Conservation (phyloP, 2,888 invertebrate genomes). For the Papilio gigon region DNA sequence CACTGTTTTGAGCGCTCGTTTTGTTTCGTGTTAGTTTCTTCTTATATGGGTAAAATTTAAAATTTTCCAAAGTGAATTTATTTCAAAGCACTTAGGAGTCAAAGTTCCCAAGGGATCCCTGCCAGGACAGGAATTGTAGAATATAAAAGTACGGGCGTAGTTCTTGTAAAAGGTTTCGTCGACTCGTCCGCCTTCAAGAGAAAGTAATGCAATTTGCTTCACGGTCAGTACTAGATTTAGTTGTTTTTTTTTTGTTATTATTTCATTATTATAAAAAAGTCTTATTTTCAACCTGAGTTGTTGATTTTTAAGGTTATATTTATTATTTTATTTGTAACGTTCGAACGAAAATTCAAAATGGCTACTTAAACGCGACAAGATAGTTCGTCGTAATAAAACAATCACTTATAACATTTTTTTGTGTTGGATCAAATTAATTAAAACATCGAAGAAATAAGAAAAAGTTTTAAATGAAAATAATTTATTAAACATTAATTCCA, state of each 20-base stretch:
- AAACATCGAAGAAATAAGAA: constrained; percentile 7
- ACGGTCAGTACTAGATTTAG: not conserved
- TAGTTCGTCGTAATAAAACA: too few relatives aligned
- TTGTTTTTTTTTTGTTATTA: not conserved
- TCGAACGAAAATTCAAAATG: too few relatives aligned
- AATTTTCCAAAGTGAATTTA: constrained; percentile 16
- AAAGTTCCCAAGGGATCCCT: constrained; percentile 10
- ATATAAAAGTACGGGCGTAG: constrained; percentile 15
- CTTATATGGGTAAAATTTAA: not conserved
- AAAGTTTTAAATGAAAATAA: constrained; percentile 43
- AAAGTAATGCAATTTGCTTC: constrained; percentile 13
- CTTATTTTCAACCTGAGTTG: too few relatives aligned
- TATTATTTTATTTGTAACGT: too few relatives aligned
- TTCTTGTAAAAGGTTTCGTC: constrained; percentile 16
- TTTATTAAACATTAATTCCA: constrained; percentile 76
- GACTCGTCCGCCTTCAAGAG: not conserved
- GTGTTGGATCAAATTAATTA: constrained; percentile 1
- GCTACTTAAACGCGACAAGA: too few relatives aligned
- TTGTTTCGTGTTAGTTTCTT: too few relatives aligned
- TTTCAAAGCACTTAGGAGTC: constrained; percentile 3
- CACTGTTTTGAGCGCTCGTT: too few relatives aligned
- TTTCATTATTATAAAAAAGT: too few relatives aligned
- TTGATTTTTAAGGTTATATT: too few relatives aligned
- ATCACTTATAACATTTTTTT: not conserved
- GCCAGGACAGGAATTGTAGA: constrained; percentile 1